Evolutionary conservation across 2,113 vertebrate species (phyloP).

Genomic region (Corvus moneduloides): DNA sequence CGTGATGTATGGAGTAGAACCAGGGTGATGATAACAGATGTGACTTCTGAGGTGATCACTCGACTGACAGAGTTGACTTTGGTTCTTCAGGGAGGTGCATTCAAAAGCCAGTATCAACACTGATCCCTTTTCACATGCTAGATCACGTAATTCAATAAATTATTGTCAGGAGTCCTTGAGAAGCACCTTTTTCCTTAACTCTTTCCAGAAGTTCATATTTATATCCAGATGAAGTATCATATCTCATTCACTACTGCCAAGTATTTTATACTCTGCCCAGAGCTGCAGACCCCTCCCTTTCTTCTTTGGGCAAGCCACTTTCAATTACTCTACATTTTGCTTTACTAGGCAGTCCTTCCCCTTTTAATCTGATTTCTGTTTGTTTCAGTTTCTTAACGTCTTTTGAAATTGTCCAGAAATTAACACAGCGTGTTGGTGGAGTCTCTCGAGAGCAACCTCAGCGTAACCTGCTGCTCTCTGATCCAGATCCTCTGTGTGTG

Average conservation of each 20-base stretch:
- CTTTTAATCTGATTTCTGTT: not conserved
- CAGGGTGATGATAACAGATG: not conserved
- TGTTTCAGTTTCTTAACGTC: not conserved
- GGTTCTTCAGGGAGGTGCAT: not conserved
- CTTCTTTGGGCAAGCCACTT: not conserved
- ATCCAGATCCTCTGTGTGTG: not conserved
- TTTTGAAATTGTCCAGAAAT: not conserved
- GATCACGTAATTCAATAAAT: not conserved
- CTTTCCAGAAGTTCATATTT: constrained; percentile 34
- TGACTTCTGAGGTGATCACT: not conserved
- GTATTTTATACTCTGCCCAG: not conserved
- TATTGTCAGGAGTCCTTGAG: not conserved
- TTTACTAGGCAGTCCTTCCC: not conserved
- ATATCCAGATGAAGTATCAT: constrained; percentile 31
- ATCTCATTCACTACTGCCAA: not conserved
- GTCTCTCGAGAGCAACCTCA: not conserved
- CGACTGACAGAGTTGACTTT: not conserved
- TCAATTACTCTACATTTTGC: not conserved
- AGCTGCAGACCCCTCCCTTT: not conserved
- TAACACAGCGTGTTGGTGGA: not conserved
- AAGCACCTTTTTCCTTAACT: constrained; percentile 1
- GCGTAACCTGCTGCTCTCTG: not conserved
- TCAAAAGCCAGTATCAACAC: not conserved
- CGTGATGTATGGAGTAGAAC: not conserved
- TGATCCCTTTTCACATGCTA: not conserved